Conservation (phyloP, 2,888 invertebrate genomes). For the Rhamphomyia laevipes region DNA sequence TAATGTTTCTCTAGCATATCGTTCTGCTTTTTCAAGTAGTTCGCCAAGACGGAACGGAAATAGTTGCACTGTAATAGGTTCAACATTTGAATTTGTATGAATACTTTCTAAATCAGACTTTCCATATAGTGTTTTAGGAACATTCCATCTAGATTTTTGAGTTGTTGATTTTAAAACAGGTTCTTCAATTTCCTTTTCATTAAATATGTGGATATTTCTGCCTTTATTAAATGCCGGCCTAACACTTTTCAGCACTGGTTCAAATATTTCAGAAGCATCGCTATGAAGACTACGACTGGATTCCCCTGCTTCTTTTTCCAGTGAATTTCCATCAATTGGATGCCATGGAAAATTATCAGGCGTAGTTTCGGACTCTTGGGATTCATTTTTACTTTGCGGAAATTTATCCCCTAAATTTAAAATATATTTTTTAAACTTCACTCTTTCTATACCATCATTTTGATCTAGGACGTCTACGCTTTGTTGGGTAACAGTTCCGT, state of each 20-base stretch:
- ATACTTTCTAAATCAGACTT: constrained; percentile 21
- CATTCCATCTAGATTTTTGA: constrained; percentile 41
- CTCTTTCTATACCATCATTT: constrained; percentile 30
- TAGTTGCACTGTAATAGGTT: constrained; percentile 55
- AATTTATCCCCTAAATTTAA: constrained; percentile 35
- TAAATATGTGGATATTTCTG: constrained; percentile 24
- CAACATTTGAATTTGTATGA: constrained; percentile 24
- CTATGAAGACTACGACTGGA: constrained; percentile 30
- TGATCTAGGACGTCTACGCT: constrained; percentile 8
- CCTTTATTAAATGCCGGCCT: constrained; percentile 24
- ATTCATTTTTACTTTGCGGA: constrained; percentile 23
- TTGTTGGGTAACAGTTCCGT: constrained; percentile 10
- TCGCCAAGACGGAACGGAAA: constrained; percentile 66
- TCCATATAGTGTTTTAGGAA: constrained; percentile 42
- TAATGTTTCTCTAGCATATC: constrained; percentile 66
- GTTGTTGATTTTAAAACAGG: constrained; percentile 56
- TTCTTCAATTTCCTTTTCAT: constrained; percentile 54
- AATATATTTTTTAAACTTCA: constrained; percentile 34
- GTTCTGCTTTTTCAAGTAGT: constrained; percentile 69
- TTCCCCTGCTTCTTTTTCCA: constrained; percentile 33
- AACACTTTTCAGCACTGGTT: constrained; percentile 39
- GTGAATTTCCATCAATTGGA: constrained; percentile 41
- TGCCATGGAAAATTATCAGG: constrained; percentile 39
- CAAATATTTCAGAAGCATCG: constrained; percentile 41
- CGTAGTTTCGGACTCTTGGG: constrained; percentile 14